Percentiles rank a stretch among this genome's conserved stretches.
phyloP scores from a whole-genome alignment of 2,113 vertebrate genomes.

The Picathartes gymnocephalus region DNA sequence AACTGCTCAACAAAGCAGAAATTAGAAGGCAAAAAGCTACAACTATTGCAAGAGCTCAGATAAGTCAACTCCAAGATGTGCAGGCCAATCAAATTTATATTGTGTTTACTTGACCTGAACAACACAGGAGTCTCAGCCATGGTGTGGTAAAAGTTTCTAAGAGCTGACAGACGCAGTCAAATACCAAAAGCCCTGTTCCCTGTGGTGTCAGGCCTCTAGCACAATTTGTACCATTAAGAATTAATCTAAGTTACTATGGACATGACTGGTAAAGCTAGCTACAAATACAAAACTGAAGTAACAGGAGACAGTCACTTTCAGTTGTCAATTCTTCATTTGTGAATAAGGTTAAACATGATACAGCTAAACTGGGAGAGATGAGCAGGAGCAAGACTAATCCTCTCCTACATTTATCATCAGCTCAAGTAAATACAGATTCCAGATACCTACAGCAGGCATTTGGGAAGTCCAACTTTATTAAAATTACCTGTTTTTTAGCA shows the following conservation, averaged over 20 bases:
- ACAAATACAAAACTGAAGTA: background rate
- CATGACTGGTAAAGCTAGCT: background rate
- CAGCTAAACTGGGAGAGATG: background rate
- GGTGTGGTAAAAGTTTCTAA: background rate
- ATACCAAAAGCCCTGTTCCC: background rate
- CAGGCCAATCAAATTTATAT: background rate
- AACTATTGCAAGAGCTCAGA: background rate
- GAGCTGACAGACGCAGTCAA: background rate
- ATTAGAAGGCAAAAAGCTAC: background rate
- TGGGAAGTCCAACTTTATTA: background rate
- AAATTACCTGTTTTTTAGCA: background rate
- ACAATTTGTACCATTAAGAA: background rate
- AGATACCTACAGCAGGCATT: background rate
- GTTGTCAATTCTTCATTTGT: background rate
- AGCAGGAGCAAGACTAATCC: background rate
- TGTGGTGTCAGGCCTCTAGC: background rate
- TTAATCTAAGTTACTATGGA: background rate
- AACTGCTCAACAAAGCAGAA: background rate
- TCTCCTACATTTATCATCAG: background rate
- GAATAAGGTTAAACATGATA: background rate
- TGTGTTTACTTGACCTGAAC: background rate
- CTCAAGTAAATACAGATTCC: background rate
- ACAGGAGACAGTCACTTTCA: background rate
- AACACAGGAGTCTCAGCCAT: background rate
- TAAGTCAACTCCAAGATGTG: background rate